Percentiles rank a stretch among this genome's conserved stretches.
Evolutionary conservation across 2,888 invertebrate species (phyloP).

Genomic region (Artemia sinica): DNA sequence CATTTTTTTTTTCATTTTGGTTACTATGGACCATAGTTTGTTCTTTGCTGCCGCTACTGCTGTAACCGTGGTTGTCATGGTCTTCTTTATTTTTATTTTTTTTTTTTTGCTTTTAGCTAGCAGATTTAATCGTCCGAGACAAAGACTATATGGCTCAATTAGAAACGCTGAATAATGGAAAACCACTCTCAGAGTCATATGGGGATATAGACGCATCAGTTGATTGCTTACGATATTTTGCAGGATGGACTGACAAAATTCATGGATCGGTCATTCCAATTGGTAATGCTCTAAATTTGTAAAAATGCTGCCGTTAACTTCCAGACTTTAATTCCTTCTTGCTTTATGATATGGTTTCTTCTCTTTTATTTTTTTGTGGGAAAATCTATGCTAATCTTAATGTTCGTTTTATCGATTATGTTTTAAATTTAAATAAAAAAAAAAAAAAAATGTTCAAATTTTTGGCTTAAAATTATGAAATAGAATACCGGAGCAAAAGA

Average conservation of each 20-base stretch:
- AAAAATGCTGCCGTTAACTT: too few relatives aligned
- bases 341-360: too few relatives aligned
- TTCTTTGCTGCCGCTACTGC: not conserved
- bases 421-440: too few relatives aligned
- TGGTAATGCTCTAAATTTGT: slow-evolving; percentile 33
- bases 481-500: too few relatives aligned
- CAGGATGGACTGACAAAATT: slow-evolving; percentile 72
- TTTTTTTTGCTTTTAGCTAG: slow-evolving; percentile 29
- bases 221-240: slow-evolving; percentile 44
- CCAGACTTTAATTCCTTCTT: too few relatives aligned
- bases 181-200: slow-evolving; percentile 35
- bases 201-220: slow-evolving; percentile 29
- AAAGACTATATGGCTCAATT: slow-evolving; percentile 34
- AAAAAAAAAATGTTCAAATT: too few relatives aligned
- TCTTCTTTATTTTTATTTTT: not conserved
- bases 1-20: not conserved
- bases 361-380: too few relatives aligned
- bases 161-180: slow-evolving; percentile 38
- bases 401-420: too few relatives aligned
- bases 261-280: slow-evolving; percentile 65
- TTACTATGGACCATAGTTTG: too few relatives aligned
- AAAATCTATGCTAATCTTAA: too few relatives aligned
- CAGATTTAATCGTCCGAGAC: slow-evolving; percentile 40
- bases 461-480: too few relatives aligned
- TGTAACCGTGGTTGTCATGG: too few relatives aligned